Evolutionary conservation across 37 sponge, comb jelly and placozoan species (phyloP).

Genomic region (Eunapius fragilis): DNA sequence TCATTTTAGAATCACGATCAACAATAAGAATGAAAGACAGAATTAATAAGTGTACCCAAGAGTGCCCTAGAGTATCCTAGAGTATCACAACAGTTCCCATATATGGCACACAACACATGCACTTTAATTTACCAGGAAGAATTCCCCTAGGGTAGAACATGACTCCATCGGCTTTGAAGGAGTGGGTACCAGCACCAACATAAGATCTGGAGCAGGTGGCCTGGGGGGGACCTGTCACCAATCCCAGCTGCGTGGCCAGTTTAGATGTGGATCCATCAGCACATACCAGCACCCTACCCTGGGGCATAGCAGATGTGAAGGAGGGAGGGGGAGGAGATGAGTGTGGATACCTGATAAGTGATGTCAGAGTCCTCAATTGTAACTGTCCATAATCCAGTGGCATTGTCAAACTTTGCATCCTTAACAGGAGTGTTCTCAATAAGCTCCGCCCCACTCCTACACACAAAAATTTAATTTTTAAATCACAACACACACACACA

Average conservation of each 20-base stretch:
- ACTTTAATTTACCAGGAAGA: slow-evolving; percentile 42
- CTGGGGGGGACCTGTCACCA: slow-evolving; percentile 48
- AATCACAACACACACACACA: neutral
- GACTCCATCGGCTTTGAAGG: slow-evolving; percentile 73
- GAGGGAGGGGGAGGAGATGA: neutral
- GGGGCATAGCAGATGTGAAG: neutral
- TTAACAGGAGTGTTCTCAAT: slow-evolving; percentile 43
- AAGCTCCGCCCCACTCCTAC: slow-evolving; percentile 50
- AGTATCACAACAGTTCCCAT: neutral
- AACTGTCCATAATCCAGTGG: slow-evolving; percentile 67
- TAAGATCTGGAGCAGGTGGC: slow-evolving; percentile 55
- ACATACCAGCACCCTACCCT: slow-evolving; percentile 64
- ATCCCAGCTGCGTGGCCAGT: slow-evolving; percentile 48
- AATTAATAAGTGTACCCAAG: too few relatives aligned
- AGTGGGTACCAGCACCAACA: slow-evolving; percentile 59
- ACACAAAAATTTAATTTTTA: neutral
- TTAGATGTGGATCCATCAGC: slow-evolving; percentile 68
- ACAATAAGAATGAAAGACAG: too few relatives aligned
- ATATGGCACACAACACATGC: neutral
- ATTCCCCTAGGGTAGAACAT: slow-evolving; percentile 44
- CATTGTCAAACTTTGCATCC: slow-evolving; percentile 41
- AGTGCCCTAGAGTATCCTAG: too few relatives aligned
- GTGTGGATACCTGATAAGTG: slow-evolving; percentile 1
- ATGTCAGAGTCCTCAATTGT: slow-evolving; percentile 32
- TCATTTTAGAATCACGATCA: too few relatives aligned